Base-by-base conservation (phyloP, 2,888 invertebrate genomes). In the Cryptus armator region DNA sequence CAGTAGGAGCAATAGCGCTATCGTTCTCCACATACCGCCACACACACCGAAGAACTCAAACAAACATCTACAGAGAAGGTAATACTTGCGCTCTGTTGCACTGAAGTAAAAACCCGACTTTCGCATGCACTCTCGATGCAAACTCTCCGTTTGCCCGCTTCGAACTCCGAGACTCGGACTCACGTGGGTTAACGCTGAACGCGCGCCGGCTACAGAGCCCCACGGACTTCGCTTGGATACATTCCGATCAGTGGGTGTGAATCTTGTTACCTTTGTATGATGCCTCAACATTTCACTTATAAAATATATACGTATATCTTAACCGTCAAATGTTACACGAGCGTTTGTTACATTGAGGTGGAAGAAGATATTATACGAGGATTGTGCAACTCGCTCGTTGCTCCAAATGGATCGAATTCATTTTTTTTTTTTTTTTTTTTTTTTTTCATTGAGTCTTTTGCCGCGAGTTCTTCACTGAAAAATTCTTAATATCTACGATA, bases 231-330 rank as follows among this genome's bases (percentile, higher is more conserved):
- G 77, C 37, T 56, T 24, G 81, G 32, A 59, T 84, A 86, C 90
- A 90, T 90, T 90, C 89, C 89, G 82, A 83, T 86, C 80, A 84
- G 86, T 89, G 88, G 89, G 90, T 90, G 90, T 88, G 90, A 90
- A 90, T 86, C 81, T 84, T 70, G 83, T 86, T 83, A 85, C 85
- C 85, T 85, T 82, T 85, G 82, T 85, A 76, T 53, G 79, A 85
- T 83, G 19, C 71, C 46, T 76, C 68, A 74, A 77, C 66, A 56
- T 75, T 75, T 86, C 68, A 56, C 76, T 85, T 78, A 66, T 70
- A 75, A 81, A 74, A 75, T 78, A 64, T 81, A 66, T 74, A 66
- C 70, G 24, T 19, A 56, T 43, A 68, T 48, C 66, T 43, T 62
- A 67, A 77, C 66, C 68, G 74, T 78, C 67, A 78, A 71, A 37